A percentile compares a stretch with the other conserved stretches of the same genome.
These are phyloP conservation scores for Hassar affinis DNA, from an alignment of 2,113 vertebrate genomes.

Conservation along the genomic window DNA sequence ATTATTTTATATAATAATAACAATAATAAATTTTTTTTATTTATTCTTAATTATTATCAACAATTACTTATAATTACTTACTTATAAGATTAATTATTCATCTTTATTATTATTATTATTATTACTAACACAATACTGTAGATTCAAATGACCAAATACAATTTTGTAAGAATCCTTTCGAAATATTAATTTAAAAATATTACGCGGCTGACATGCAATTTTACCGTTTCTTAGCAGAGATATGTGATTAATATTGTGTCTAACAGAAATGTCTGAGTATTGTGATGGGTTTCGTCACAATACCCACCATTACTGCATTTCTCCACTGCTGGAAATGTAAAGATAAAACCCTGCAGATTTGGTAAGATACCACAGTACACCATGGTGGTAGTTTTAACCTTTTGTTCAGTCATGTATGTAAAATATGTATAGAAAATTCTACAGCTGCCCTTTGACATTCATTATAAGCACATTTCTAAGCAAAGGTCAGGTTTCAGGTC, in stretches of 20 bases:
- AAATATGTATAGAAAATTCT: neutral
- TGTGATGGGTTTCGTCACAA: neutral
- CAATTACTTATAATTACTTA: no score
- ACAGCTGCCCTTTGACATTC: neutral
- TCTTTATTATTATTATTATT: no score
- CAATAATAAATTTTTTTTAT: no score
- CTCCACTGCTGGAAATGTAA: neutral
- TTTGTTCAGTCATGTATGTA: neutral
- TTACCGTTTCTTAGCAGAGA: neutral
- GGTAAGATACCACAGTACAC: neutral
- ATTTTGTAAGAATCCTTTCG: no score
- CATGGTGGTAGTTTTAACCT: neutral
- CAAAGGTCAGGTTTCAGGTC: neutral
- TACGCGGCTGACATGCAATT: neutral
- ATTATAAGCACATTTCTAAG: neutral
- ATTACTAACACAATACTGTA: no score
- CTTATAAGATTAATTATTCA: no score
- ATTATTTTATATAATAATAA: no score
- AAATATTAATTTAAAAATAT: neutral
- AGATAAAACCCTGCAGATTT: neutral
- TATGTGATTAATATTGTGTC: neutral
- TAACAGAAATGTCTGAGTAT: neutral
- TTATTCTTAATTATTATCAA: no score
- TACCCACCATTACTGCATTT: neutral
- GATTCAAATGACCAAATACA: no score